phyloP scores from a whole-genome alignment of 2,888 invertebrate genomes.

The Molorchus minor region DNA sequence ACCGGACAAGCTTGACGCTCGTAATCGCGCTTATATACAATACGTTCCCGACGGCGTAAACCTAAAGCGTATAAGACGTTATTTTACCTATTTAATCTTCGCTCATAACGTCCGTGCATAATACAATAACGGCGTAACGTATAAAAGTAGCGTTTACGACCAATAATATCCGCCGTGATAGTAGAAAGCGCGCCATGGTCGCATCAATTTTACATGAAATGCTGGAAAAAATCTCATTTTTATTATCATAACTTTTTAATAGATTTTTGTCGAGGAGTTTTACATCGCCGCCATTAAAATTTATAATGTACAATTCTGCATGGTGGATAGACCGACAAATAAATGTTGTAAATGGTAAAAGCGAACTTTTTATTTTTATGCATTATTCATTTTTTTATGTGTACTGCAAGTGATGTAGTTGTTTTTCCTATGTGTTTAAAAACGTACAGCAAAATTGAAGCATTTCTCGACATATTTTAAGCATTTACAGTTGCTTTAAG shows the following conservation, averaged over 20 bases:
- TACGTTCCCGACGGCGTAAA: conserved; percentile 5
- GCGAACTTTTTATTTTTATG: no score
- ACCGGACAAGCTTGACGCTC: conserved; percentile 13
- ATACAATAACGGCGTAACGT: conserved; percentile 15
- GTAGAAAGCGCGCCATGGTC: background rate
- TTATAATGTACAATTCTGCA: conserved; percentile 13
- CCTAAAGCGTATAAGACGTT: conserved; percentile 16
- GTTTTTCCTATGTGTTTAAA: no score
- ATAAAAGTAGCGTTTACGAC: conserved; percentile 22
- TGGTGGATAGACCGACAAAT: conserved; percentile 14
- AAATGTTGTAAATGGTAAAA: no score
- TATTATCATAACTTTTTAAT: background rate
- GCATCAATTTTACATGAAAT: background rate
- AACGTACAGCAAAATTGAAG: no score
- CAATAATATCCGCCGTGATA: background rate
- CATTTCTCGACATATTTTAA: no score
- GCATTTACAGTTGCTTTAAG: no score
- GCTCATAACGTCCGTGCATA: conserved; percentile 10
- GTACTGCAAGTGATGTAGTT: no score
- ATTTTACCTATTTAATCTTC: conserved; percentile 17
- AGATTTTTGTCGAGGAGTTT: conserved; percentile 9
- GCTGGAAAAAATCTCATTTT: background rate
- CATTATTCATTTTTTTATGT: no score
- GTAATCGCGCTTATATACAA: conserved; percentile 5
- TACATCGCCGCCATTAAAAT: conserved; percentile 1